Percentiles rank a stretch among this genome's conserved stretches.
These are phyloP conservation scores for Poecilia latipinna DNA, from an alignment of 2,113 vertebrate genomes.

Conservation along the genomic window DNA sequence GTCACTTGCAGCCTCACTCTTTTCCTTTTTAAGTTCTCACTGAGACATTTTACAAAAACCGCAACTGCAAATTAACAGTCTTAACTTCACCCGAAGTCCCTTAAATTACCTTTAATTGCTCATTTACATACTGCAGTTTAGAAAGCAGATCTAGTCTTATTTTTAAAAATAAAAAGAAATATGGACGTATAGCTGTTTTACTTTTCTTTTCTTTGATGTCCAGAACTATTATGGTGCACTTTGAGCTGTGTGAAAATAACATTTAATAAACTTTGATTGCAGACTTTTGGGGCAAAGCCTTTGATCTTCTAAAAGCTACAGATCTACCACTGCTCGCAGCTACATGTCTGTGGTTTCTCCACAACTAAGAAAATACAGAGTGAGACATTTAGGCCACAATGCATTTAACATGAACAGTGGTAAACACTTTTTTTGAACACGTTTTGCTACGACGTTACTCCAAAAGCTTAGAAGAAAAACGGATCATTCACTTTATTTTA, in stretches of 20 bases:
- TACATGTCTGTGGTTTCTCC: constrained; percentile 1
- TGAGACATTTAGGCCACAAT: neutral
- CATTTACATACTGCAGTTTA: too few species aligned
- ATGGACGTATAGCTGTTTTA: neutral
- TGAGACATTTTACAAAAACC: too few species aligned
- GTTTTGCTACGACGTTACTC: neutral
- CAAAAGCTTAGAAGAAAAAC: neutral
- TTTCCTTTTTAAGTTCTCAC: too few species aligned
- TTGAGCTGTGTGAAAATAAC: constrained; percentile 5
- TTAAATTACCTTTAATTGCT: too few species aligned
- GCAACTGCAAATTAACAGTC: too few species aligned
- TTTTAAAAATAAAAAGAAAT: too few species aligned
- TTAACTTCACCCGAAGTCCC: too few species aligned
- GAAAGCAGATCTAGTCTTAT: too few species aligned
- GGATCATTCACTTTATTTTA: neutral
- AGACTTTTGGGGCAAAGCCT: constrained; percentile 7
- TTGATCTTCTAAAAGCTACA: constrained; percentile 40
- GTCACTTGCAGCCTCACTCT: too few species aligned
- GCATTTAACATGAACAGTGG: too few species aligned
- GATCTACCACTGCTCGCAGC: neutral
- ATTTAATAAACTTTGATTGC: constrained; percentile 22
- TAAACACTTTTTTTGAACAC: too few species aligned
- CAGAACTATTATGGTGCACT: constrained; percentile 22
- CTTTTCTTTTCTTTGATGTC: neutral
- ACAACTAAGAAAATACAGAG: too few species aligned